Evolutionary conservation across 2,888 invertebrate species (phyloP), one percentile per base, ranked within the genome.

Genomic region (Pseudococcus jackbeardsleyi): DNA sequence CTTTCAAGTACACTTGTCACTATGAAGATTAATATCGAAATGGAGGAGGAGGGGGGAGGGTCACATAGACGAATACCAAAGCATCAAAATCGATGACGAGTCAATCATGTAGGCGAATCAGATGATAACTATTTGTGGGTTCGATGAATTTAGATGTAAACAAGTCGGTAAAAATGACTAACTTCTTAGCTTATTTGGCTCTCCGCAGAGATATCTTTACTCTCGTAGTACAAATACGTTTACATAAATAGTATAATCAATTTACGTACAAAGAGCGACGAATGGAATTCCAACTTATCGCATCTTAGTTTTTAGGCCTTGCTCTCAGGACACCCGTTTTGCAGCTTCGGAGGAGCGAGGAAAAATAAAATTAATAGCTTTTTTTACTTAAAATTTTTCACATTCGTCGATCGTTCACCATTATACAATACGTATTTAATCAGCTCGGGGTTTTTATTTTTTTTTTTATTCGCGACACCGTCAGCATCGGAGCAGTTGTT

Each of bases 331-430:
- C 42, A 42, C 42, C 42, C 17, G 22, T 22, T 33, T 72, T 68
- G 68, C 68, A 68, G 68, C 33, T 72, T 8, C 26, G 1, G 26
- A 33, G 3, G 42, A 42, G 42, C 6, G 72, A 22, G 8, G 72
- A 72, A 72, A 72, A 72, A 72, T 72, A 72, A 72, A 82, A 82
- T 46, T 42, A 82, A 82, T 46, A 46, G 79, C 46, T 46, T 42
- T 82, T 82, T 82, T 46, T 82, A 82, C 79, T 46, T 46, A 82
- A 82, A 82, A 82, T 46, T 82, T 82, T 82, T 82, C 79, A 82
- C 79, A 82, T 82, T 82, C 79, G 79, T 12, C 46, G 26, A 82
- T 82, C 46, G 42, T 82, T 82, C 79, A 19, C 19, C 22, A 12
- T 15, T 64, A 22, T 22, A 82, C 79, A 82, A 82, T 82, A 82